Conservation (phyloP, 92 coral and sea anemone species). For the Palythoa heliodiscus region DNA sequence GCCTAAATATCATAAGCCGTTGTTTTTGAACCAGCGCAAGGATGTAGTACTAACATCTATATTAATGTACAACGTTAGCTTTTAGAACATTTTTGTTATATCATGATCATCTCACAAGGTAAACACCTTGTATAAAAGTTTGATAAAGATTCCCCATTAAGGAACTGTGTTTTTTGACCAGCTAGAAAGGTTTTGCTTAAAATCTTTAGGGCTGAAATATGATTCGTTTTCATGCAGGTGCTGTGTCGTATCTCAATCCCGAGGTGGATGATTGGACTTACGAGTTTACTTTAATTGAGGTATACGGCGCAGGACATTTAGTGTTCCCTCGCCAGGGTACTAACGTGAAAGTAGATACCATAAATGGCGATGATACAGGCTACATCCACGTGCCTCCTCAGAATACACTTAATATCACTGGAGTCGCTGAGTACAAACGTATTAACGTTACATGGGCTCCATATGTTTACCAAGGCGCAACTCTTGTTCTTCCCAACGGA, state of each 20-base stretch:
- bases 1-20: too few species aligned
- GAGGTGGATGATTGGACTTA: slow-evolving; percentile 51
- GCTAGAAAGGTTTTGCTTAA: background rate
- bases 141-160: background rate
- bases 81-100: too few species aligned
- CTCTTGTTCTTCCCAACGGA: slow-evolving; percentile 70
- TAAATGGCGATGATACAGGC: slow-evolving; percentile 79
- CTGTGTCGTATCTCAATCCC: slow-evolving; percentile 74
- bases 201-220: background rate
- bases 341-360: slow-evolving; percentile 50
- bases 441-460: slow-evolving; percentile 79
- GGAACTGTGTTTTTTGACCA: background rate
- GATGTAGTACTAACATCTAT: too few species aligned
- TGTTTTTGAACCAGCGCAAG: too few species aligned
- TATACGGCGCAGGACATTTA: slow-evolving; percentile 74
- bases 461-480: slow-evolving; percentile 55
- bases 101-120: too few species aligned
- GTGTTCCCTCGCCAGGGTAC: slow-evolving; percentile 66
- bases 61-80: too few species aligned
- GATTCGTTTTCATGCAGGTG: slow-evolving; percentile 56
- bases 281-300: slow-evolving; percentile 72
- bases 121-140: background rate
- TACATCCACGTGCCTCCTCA: slow-evolving; percentile 69
- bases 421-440: slow-evolving; percentile 63
- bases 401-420: slow-evolving; percentile 69